A percentile compares a stretch with the other conserved stretches of the same genome.
Evolutionary conservation across 2,113 vertebrate genomes (phyloP).

Genomic region (Eretmochelys imbricata): DNA sequence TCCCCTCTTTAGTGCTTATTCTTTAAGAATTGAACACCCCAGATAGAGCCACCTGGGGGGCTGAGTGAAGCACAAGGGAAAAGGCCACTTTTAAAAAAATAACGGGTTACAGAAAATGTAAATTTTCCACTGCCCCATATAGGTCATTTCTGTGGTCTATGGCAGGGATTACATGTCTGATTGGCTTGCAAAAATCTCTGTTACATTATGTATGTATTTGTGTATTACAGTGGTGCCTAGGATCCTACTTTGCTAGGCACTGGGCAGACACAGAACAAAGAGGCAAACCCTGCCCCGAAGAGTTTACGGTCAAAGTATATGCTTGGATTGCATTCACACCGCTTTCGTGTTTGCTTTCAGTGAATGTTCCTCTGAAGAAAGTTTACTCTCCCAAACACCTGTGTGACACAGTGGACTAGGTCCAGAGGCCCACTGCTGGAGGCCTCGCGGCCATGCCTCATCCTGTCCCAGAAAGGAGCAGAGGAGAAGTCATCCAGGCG

Average conservation of each 20-base stretch:
- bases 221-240: not conserved
- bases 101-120: not conserved
- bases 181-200: not conserved
- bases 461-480: too few relatives aligned
- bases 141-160: not conserved
- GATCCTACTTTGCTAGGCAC: not conserved
- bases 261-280: not conserved
- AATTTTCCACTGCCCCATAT: not conserved
- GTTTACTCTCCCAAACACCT: too few relatives aligned
- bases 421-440: too few relatives aligned
- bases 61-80: not conserved
- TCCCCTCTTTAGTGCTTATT: not conserved
- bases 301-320: not conserved
- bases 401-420: too few relatives aligned
- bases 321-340: too few relatives aligned
- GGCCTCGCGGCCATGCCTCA: too few relatives aligned
- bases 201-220: not conserved
- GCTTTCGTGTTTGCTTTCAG: too few relatives aligned
- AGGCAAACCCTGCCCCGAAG: not conserved
- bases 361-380: too few relatives aligned
- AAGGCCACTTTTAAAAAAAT: not conserved
- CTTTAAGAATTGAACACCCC: not conserved
- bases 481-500: too few relatives aligned
- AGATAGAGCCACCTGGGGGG: not conserved
- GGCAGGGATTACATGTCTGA: not conserved